A percentile compares a stretch with the other conserved stretches of the same genome.
phyloP scores from a whole-genome alignment of 2,888 invertebrate genomes.

The Leptopilina syphax region DNA sequence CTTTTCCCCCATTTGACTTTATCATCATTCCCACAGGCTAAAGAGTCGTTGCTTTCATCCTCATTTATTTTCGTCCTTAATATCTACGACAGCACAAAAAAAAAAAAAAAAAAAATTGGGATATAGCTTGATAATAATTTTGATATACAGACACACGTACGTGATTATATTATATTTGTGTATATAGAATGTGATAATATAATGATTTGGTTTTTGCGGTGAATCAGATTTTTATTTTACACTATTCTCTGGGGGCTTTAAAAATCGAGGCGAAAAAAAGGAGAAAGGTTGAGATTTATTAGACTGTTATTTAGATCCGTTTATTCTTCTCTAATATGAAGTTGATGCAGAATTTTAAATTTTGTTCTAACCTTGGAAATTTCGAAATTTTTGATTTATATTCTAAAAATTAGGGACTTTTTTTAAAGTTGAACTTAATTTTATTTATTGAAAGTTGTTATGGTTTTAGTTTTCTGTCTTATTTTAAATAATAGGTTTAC shows the following conservation, averaged over 20 bases:
- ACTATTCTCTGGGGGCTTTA: slow-evolving; percentile 44
- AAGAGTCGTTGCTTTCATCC: slow-evolving; percentile 3
- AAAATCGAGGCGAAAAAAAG: slow-evolving; percentile 37
- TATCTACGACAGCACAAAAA: background rate
- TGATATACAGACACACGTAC: slow-evolving; percentile 51
- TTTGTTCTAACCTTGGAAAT: slow-evolving; percentile 4
- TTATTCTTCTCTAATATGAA: slow-evolving; percentile 48
- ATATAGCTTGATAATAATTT: slow-evolving; percentile 59
- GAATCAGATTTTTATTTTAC: slow-evolving; percentile 59
- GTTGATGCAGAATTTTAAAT: slow-evolving; percentile 53
- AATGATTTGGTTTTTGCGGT: background rate
- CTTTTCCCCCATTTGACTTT: slow-evolving; percentile 53
- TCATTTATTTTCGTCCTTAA: slow-evolving; percentile 9
- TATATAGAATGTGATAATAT: too few species aligned
- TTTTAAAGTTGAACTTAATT: too few species aligned
- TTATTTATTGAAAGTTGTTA: too few species aligned
- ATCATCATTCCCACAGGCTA: slow-evolving; percentile 42
- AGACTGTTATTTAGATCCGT: slow-evolving; percentile 64
- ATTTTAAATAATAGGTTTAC: too few species aligned
- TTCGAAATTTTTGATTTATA: too few species aligned
- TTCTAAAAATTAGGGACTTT: background rate
- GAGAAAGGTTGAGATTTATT: slow-evolving; percentile 65
- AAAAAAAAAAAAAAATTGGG: slow-evolving; percentile 27
- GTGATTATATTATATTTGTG: too few species aligned
- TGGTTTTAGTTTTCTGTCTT: too few species aligned